Percentiles rank a stretch among this genome's conserved stretches.
These are phyloP conservation scores for Chrysocyon brachyurus DNA, from an alignment of 2,797 vertebrate genomes.

Conservation along the genomic window DNA sequence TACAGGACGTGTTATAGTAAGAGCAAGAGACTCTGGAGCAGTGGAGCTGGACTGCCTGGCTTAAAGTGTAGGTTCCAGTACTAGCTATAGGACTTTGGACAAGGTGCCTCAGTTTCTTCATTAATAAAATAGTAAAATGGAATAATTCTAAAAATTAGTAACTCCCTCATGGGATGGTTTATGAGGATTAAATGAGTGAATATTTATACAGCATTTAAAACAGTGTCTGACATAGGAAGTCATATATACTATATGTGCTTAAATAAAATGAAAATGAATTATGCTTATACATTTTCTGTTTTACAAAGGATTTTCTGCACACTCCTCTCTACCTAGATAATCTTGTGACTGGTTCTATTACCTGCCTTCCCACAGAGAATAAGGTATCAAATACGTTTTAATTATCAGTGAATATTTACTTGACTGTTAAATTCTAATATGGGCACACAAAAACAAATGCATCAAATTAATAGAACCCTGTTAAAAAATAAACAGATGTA, in stretches of 20 bases:
- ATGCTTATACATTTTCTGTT: slow-evolving; percentile 3
- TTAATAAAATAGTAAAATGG: slow-evolving; percentile 9
- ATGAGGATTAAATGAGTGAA: background rate
- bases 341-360: slow-evolving; percentile 5
- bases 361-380: background rate
- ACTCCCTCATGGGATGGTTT: background rate
- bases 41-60: background rate
- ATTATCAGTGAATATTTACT: background rate
- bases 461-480: slow-evolving; percentile 4
- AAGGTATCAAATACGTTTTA: background rate
- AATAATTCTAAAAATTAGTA: background rate
- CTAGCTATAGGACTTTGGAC: background rate
- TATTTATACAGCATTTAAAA: slow-evolving; percentile 36
- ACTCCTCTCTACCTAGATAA: background rate
- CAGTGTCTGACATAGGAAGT: background rate
- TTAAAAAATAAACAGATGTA: slow-evolving; percentile 26
- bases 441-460: background rate
- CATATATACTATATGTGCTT: background rate
- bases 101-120: background rate
- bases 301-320: slow-evolving; percentile 29
- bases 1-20: background rate
- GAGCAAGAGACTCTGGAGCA: background rate
- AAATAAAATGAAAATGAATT: slow-evolving; percentile 8
- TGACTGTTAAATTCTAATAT: background rate
- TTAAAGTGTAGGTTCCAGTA: background rate